Evolutionary conservation across 2,888 invertebrate genomes (phyloP), one percentile per base, ranked within the genome.

Genomic region (Dendrolimus houi): DNA sequence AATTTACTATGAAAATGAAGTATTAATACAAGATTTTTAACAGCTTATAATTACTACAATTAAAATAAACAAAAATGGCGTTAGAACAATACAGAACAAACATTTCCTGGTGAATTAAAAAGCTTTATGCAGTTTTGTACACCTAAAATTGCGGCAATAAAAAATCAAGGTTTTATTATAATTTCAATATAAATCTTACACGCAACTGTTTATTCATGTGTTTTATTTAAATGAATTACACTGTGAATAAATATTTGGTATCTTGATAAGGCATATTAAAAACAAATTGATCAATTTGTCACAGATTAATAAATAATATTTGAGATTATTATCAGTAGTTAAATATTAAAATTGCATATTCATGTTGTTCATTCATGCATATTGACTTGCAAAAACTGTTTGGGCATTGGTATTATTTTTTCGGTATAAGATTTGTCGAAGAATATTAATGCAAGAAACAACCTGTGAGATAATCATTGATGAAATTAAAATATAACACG

Each of bases 241-340:
- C 55, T 41, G 53, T 55, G 54, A 58, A 58, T 58, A 54, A 58
- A 59, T 58, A 58, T 65, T 61, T 60, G 58, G 54, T 54, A 57
- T 52, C 47, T 54, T 55, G 58, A 63, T 63, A 63, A 56, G 58
- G 62, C 41, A 61, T 53, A 62, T 66, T 60, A 59, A 68, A 65
- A 61, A 60, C 57, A 55, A 63, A 64, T 60, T 61, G 59, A 60
- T 67, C 68, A 68, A 67, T 70, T 69, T 70, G 66, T 68, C 67
- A 65, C 62, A 64, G 60, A 59, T 64, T 54, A 64, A 61, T 54
- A 63, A 62, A 63, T 66, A 60, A 61, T 58, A 63, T 54, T 57
- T 59, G 56, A 60, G 65, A 29, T 29, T 54, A 54, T 29, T 17
- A 54, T 14, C 14, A 54, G 54, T 54, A 14, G 54, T 54, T 54